Evolutionary conservation across 2,113 vertebrate species (phyloP), one percentile per base, ranked within the genome.

Genomic region (Pogona vitticeps): DNA sequence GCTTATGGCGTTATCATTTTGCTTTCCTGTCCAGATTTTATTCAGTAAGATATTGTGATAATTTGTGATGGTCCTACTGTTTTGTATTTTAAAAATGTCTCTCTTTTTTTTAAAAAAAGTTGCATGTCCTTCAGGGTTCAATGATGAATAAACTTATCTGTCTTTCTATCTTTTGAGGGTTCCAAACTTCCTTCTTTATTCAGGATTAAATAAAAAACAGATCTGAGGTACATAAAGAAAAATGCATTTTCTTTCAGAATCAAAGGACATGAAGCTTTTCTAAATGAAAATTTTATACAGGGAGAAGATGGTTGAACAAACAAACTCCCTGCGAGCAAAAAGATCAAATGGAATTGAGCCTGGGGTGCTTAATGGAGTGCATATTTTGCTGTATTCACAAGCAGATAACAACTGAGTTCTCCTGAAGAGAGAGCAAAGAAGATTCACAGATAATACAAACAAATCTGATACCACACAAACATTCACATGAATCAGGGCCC

Each of bases 231-330:
- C 85, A 61, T 70, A 89, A 86, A 89, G 84, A 83, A 70, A 31
- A 83, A 83, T 31, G 65, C 56, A 78, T 3, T 21, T 89, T 91
- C 76, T 91, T 87, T 87, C 86, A 78, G 89, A 92, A 72, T 70
- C 90, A 91, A 88, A 91, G 58, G 6, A 0, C 0, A 40, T 88
- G 90, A 91, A 88, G 46, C 87, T 65, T 31, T 90, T 83, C 76
- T 90, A 92, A 94, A 92, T 93, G 81, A 93, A 94, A 95, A 91
- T 79, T 76, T 90, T 81, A 91, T 80, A 87, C 67, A 86, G 89
- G 92, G 93, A 86, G 85, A 86, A 91, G 46, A 91, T 4, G 84
- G 6, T 65, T 88, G 80, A 84, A 89, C 75, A 90, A 90, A 91
- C 76, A 90, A 89, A 85, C 36, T 88, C 91, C 63, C 86, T 90